These are phyloP conservation scores for Triops cancriformis DNA, from an alignment of 1,140 invertebrate genomes.

Conservation along the genomic window DNA sequence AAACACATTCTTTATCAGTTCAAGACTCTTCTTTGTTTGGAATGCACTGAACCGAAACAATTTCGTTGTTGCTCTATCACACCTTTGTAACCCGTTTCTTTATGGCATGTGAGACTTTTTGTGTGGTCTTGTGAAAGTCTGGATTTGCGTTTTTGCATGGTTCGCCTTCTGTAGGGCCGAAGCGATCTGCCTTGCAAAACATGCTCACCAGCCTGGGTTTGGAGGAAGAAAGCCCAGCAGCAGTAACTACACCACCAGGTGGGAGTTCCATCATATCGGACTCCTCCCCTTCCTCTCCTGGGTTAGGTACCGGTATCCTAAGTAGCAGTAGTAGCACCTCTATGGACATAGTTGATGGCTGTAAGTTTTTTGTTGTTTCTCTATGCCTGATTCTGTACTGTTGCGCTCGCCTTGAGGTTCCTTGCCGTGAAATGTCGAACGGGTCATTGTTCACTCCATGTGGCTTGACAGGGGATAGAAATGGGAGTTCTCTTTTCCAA, in stretches of 20 bases:
- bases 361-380: background rate
- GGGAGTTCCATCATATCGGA: background rate
- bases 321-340: conserved; percentile 7
- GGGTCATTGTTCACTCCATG: background rate
- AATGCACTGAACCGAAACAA: background rate
- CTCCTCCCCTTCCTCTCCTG: background rate
- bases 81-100: background rate
- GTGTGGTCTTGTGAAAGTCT: conserved; percentile 14
- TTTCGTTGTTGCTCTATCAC: background rate
- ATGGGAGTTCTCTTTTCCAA: background rate
- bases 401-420: too few relatives aligned
- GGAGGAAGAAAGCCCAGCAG: conserved; percentile 35
- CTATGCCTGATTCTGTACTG: background rate
- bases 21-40: background rate
- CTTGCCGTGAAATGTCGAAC: background rate
- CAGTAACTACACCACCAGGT: background rate
- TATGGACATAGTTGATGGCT: conserved; percentile 6
- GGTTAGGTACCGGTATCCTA: conserved; percentile 5
- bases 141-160: conserved; percentile 21
- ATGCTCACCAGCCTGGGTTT: conserved; percentile 43
- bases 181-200: conserved; percentile 42
- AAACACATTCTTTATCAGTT: background rate
- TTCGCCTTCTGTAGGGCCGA: conserved; percentile 38
- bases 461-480: background rate
- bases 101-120: background rate